Base-by-base conservation (phyloP, 2,888 invertebrate species). In the Coleophora deauratella region DNA sequence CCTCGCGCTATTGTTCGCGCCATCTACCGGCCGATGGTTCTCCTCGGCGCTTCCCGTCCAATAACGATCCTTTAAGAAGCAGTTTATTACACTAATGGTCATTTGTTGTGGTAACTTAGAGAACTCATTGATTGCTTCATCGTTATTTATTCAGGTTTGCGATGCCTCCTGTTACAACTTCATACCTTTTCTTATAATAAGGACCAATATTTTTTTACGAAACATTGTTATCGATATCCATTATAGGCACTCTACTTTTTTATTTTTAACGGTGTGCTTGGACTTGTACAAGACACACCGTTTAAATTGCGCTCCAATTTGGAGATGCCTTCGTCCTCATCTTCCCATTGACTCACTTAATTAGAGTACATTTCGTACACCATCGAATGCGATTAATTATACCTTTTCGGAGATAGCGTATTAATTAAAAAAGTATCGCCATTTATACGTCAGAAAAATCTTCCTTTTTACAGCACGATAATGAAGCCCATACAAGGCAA, bases 401-500 rank as follows among this genome's bases (percentile, higher is more conserved):
- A 35, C 37, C 28, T 43, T 39, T 45, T 40, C 47, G 43, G 46
- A 44, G 44, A 49, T 56, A 55, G 46, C 57, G 66, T 68, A 68
- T 67, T 76, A 76, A 80, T 79, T 78, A 74, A 76, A 66, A 62
- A 54, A 49, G 53, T 55, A 64, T 64, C 62, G 59, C 66, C 66
- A 72, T 74, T 72, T 72, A 72, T 76, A 71, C 68, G 67, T 69
- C 66, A 41, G 59, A 35, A 66, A 62, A 63, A 55, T 46, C 54
- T 71, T 77, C 77, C 73, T 78, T 66, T 54, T 63, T 46, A 46
- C 43, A 54, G 61, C 65, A 69, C 21, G 21, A 21, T 82, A 82
- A 84, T 81, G 79, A 84, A 69, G 70, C 53, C 82, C 84, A 62
- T 78, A 78, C 62, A 73, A 47, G 79, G 80, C 41, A 43, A 44